Evolutionary conservation across 2,797 vertebrate species (phyloP).

Genomic region (Malacoctenus gilli): DNA sequence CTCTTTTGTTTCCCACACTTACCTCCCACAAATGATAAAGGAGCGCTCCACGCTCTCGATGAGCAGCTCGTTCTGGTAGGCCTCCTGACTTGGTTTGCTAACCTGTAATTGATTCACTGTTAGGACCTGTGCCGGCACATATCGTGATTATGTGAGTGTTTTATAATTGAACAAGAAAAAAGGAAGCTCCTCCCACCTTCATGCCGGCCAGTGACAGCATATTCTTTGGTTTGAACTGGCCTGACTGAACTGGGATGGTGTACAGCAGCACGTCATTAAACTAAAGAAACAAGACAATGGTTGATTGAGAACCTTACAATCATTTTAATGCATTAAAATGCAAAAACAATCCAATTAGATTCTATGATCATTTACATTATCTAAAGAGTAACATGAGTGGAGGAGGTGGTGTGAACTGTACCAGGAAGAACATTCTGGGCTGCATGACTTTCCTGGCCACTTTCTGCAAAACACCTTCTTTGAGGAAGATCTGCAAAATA

Average conservation of each 20-base stretch:
- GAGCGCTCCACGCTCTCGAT: constrained; percentile 97
- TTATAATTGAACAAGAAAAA: no score
- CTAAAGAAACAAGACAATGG: constrained; percentile 75
- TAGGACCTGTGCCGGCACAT: background rate
- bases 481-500: constrained; percentile 88
- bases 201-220: constrained; percentile 92
- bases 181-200: constrained; percentile 83
- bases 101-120: constrained; percentile 81
- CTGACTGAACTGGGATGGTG: constrained; percentile 89
- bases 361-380: no score
- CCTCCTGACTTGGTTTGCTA: constrained; percentile 93
- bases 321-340: no score
- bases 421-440: constrained; percentile 96
- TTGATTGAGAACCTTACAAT: no score
- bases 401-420: constrained; percentile 63
- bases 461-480: constrained; percentile 95
- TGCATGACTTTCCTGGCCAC: constrained; percentile 97
- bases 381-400: no score
- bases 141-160: background rate
- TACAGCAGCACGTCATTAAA: constrained; percentile 94
- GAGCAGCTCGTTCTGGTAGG: constrained; percentile 94
- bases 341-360: background rate
- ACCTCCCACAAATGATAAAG: constrained; percentile 97
- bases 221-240: constrained; percentile 94
- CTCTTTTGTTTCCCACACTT: constrained; percentile 26